Base-by-base conservation (phyloP, 2,797 vertebrate species). In the Lepus townsendii region DNA sequence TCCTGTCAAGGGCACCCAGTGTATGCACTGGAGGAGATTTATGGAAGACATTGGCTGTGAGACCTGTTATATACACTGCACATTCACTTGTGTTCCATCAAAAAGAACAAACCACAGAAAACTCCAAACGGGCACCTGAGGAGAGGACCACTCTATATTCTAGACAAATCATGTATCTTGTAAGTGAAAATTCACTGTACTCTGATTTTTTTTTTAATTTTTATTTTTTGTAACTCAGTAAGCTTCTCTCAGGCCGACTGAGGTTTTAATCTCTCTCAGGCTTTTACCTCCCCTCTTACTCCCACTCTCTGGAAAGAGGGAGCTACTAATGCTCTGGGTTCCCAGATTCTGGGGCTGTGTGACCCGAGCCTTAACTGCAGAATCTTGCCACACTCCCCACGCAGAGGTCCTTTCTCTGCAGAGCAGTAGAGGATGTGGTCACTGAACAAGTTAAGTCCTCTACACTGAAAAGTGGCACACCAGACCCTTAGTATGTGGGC, bases 41-140 rank as follows among this genome's bases (percentile, higher is more conserved):
- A 57, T 57, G 69, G 88, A 90, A 88, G 75, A 90, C 60, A 17
- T 3, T 80, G 62, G 27, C 13, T 57, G 5, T 3, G 1, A 84
- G 54, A 73, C 47, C 32, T 73, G 54, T 80, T 88, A 90, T 22
- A 19, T 79, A 88, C 88, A 54, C 50, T 90, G 85, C 69, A 85
- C 75, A 69, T 32, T 88, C 77, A 57, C 19, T 89, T 71, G 42
- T 30, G 4, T 88, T 86, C 13, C 2, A 35, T 71, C 17, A 91
- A 94, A 57, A 27, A 84, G 20, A 89, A 83, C 42, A 78, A 73
- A 92, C 65, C 35, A 27, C 17, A 90, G 57, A 83, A 47, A 47
- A 71, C 8, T 47, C 66, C 52, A 66, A 73, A 80, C 16, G 88
- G n/a, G 32, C 62, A 93, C n/a, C 5, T 35, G 9, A 94, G 84